Percentiles rank a stretch among this genome's conserved stretches.
phyloP scores from a whole-genome alignment of 2,113 vertebrate genomes.

The Machaerirhynchus nigripectus region DNA sequence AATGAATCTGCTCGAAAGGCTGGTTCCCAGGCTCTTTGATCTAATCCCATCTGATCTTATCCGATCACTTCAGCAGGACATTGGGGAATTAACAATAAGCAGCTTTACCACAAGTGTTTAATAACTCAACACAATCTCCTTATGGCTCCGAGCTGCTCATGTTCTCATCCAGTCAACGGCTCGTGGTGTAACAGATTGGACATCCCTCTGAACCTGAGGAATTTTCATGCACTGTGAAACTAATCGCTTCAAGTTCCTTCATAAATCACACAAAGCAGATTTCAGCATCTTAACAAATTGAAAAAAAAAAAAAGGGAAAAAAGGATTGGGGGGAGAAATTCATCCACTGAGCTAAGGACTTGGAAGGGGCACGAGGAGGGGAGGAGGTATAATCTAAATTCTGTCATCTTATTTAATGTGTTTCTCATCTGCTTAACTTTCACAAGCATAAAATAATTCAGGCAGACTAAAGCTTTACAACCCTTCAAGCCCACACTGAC shows the following conservation, averaged over 20 bases:
- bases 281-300: conserved; percentile 81
- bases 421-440: conserved; percentile 77
- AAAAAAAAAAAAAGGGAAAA: conserved; percentile 36
- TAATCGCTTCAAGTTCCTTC: conserved; percentile 85
- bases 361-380: neutral
- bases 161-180: conserved; percentile 80
- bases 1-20: conserved; percentile 84
- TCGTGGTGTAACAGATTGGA: conserved; percentile 80
- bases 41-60: conserved; percentile 88
- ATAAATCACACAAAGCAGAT: conserved; percentile 85
- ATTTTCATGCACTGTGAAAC: conserved; percentile 85
- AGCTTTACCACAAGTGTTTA: conserved; percentile 93
- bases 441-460: conserved; percentile 74
- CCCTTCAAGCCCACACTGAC: conserved; percentile 58
- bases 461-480: conserved; percentile 64
- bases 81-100: conserved; percentile 87
- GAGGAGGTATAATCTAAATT: conserved; percentile 66
- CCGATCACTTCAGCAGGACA: conserved; percentile 85
- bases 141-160: conserved; percentile 82
- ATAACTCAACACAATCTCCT: conserved; percentile 93
- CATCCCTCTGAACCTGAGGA: conserved; percentile 79
- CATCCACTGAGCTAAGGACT: conserved; percentile 52
- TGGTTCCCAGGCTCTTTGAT: conserved; percentile 87
- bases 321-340: neutral
- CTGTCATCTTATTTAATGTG: conserved; percentile 72